Evolutionary conservation across 2,888 invertebrate genomes (phyloP), one percentile per base, ranked within the genome.

Genomic region (Eugnorisma glareosa): DNA sequence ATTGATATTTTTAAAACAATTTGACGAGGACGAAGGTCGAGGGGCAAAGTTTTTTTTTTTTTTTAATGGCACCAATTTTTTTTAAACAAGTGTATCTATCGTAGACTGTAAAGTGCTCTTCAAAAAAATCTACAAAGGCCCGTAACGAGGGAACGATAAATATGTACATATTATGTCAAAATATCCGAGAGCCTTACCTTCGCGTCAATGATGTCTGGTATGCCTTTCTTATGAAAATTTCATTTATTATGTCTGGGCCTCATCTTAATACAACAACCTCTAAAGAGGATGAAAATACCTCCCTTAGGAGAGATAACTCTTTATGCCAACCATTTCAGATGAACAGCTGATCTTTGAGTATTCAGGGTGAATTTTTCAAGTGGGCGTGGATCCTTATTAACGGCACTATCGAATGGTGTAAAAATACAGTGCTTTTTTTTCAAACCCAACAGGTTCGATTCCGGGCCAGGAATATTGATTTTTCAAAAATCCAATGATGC

Each of bases 121-220:
- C 21, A 45, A 77, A 85, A 78, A 75, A 75, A 54, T 78, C 66
- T 68, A 71, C 85, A 82, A 79, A 73, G 51, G 21, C 48, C 13
- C 57, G 64, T 85, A 82, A 84, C 73, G 79, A 84, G 63, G 54
- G 74, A 37, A 48, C 40, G 57, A 75, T 82, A 85, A 82, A 85
- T 85, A 84, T 82, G 82, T 85, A 85, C 67, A 85, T 85, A 67
- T 59, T 85, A 67, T 59, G 78, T 61, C 73, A 78, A 73, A 75
- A 57, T 82, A 75, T 73, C 59, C 18, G 43, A 51, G 66, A 64
- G 31, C 13, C 67, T 67, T 61, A 70, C 67, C 57, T 77, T 57
- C 68, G 61, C 68, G 72, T 75, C 72, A 77, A 75, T 81, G 66
- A 68, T 63, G 82, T 83, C 77, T 74, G 71, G 51, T 31, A 73